Base-by-base conservation (phyloP, 2,888 invertebrate species). In the Clusia tigrina region DNA sequence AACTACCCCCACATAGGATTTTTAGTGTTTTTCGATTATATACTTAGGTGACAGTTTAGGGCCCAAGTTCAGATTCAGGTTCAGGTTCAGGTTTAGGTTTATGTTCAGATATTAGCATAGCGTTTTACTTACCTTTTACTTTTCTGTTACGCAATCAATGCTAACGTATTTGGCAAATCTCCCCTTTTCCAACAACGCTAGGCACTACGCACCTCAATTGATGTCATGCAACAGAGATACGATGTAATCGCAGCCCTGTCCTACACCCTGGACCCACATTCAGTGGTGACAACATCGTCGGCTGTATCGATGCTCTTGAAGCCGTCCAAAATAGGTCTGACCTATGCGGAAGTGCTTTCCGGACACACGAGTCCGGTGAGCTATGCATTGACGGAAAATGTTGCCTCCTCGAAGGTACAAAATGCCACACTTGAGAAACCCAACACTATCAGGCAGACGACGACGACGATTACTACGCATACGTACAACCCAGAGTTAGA, bases 221-320 rank as follows among this genome's bases (percentile, higher is more conserved):
- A 88, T 84, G 87, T 87, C 86, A 86, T 85, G 86, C 86, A 87
- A 86, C 88, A 88, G 85, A 89, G 88, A 85, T 89, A 90, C 86
- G 88, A 89, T 87, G 87, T 87, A 84, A 88, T 91, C 86, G 87
- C 88, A 83, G 87, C 88, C 84, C 86, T 88, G 83, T 89, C 91
- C 85, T 89, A 88, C 86, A 87, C 87, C 83, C 85, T 90, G 87
- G 93, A 93, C 87, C 91, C 93, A 78, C 88, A 90, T 78, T 83
- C 83, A 76, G 82, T 87, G 82, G 86, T 86, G 82, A 85, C 84
- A 63, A 81, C 81, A 72, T 82, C 85, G 68, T 83, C 83, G 66
- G 77, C 85, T 78, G 84, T 86, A 73, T 84, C 85, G 77, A 83
- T 85, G 78, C 81, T 83, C 75, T 80, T 85, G 71, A 84, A 84